Evolutionary conservation across 2,797 vertebrate genomes (phyloP).

Genomic region (Hapalemur alaotrensis): DNA sequence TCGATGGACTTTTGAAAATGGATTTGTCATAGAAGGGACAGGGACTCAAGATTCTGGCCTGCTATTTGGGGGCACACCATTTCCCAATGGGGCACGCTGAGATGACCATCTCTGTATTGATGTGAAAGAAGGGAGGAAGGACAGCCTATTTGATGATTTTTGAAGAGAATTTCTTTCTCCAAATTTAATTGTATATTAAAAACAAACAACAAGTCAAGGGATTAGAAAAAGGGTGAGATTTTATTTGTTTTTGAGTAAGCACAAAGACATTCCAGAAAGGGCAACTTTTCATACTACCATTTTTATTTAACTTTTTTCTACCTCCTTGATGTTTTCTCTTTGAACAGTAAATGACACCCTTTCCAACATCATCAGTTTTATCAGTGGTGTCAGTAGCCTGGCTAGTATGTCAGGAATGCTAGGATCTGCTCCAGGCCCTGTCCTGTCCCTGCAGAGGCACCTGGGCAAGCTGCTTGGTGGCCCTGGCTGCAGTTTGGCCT

Average conservation of each 20-base stretch:
- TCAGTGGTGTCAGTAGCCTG: neutral
- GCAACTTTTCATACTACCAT: neutral
- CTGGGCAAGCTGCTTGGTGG: neutral
- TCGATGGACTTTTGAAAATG: neutral
- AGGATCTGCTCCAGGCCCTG: neutral
- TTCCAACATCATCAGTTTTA: neutral
- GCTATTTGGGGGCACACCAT: neutral
- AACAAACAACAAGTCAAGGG: neutral
- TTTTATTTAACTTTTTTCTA: neutral
- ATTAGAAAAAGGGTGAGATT: neutral
- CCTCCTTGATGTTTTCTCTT: neutral
- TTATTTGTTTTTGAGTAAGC: neutral
- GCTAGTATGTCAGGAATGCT: neutral
- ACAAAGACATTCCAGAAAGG: neutral
- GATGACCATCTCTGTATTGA: neutral
- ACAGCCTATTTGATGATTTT: neutral
- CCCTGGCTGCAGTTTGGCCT: neutral
- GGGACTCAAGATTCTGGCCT: neutral
- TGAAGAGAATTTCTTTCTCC: neutral
- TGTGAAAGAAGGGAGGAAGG: neutral
- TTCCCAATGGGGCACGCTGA: neutral
- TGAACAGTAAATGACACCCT: neutral
- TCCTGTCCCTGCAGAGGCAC: neutral
- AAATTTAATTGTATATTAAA: neutral
- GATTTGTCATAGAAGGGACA: neutral